Base-by-base conservation (phyloP, 2,888 invertebrate species). In the Phyllotreta cruciferae region DNA sequence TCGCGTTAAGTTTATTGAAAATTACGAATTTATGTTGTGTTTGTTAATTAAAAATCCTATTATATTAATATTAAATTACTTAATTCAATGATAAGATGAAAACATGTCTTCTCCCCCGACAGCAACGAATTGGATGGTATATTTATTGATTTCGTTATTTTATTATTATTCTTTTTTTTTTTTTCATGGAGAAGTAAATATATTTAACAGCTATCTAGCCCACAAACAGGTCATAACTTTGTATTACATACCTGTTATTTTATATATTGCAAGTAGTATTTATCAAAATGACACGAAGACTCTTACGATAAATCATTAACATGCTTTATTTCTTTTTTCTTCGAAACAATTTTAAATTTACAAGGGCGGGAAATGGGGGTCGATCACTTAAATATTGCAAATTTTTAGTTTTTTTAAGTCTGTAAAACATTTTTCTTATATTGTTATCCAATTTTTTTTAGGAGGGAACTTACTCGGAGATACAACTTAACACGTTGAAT, bases 131-230 rank as follows among this genome's bases (percentile, higher is more conserved):
- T 24, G 7, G 44, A 10, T 14, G 44, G 55, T 49, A 35, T 50
- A 57, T 14, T 44, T 60, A 49, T 54, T 62, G 41, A 53, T 56
- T 71, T 72, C 73, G 72, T 75, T n/a, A n/a, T 75, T 75, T 24
- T 24, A 24, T 24, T 24, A 24, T 24, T 24, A 24, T 24, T 24
- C 1, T 24, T 24, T 3, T 24, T 24, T 24, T 24, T 24, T 3
- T 24, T 24, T 24, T 24, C 24, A 24, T 24, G 24, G 4, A 72
- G 70, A 68, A 70, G 71, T 72, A 69, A 75, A 73, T 73, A 69
- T 70, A 74, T 74, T 67, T 66, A 68, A 66, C 68, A 69, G 72
- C 71, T 67, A 56, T 68, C 72, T 70, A 71, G 49, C 69, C 70
- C 71, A 71, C 72, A 4, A 24, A 4, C 24, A 68, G 73, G 67